Evolutionary conservation across 2,888 invertebrate genomes (phyloP), one percentile per base, ranked within the genome.

Genomic region (Enchytraeus crypticus): DNA sequence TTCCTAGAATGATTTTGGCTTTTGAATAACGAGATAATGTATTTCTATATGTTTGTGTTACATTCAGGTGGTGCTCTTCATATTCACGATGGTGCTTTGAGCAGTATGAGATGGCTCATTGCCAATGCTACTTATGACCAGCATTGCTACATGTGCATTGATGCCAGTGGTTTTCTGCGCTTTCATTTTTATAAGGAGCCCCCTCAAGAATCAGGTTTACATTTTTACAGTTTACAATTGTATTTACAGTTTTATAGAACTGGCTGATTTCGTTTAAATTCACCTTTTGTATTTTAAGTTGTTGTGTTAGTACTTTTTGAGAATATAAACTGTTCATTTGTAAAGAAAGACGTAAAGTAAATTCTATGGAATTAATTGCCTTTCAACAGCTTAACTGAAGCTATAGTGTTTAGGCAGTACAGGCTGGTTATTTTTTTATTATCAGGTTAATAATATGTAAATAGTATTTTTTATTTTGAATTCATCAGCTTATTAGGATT

Each of bases 61-160:
- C n/a, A 62, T 64, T 2, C 65, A 76, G 75, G 76, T 51, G 75
- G 70, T 3, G 72, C 71, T 1, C 66, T 76, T 4, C 75, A 75
- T 64, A 57, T 72, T 1, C 76, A 76, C 55, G 75, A 75, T 55
- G 62, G 64, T 26, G 66, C 74, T 1, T 69, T 74, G 43, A 61
- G 68, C 1, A 70, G 71, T 60, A 21, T 71, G 3, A 61, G 67
- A 23, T 75, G 75, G 75, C 56, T 77, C 47, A 69, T 77, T 26
- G 66, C 69, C 57, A 73, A 72, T 60, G 74, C 67, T 21, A 75
- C 77, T n/a, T 75, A 75, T 62, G 66, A 72, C 21, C 65, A 66
- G 14, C 57, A 75, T 59, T 71, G 72, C 56, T 77, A 75, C 64
- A 74, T 75, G 72, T 75, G 77, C 47, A 57, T 53, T 29, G 63